These are phyloP conservation scores for Diglossa cyanea DNA, from an alignment of 2,797 vertebrate species.

Conservation along the genomic window DNA sequence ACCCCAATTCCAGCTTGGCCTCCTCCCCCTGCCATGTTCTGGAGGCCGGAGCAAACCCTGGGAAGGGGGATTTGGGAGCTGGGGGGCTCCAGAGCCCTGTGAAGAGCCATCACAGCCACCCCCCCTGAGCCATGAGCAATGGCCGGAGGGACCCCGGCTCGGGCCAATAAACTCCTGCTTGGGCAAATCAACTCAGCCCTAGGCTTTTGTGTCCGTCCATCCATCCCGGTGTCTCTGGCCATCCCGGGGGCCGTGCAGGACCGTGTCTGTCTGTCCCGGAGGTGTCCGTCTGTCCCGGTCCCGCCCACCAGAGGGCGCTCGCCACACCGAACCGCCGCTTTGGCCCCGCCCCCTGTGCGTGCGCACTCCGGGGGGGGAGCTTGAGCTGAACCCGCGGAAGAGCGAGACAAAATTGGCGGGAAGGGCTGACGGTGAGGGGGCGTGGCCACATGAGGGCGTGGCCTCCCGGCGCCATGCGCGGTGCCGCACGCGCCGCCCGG, in stretches of 20 bases:
- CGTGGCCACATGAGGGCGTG: background rate
- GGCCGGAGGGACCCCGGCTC: background rate
- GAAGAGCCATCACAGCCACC: background rate
- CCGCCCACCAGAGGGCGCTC: background rate
- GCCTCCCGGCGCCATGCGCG: background rate
- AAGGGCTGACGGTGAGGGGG: rapidly evolving
- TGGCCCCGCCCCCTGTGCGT: rapidly evolving
- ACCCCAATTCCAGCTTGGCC: background rate
- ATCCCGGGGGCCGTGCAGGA: too few species aligned
- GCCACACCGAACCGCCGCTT: rapidly evolving
- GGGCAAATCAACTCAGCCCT: background rate
- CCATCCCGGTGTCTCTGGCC: too few species aligned
- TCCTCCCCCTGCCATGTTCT: background rate
- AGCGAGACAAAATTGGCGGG: background rate
- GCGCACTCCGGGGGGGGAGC: background rate
- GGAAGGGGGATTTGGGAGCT: background rate
- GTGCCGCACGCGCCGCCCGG: rapidly evolving
- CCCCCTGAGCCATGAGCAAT: background rate
- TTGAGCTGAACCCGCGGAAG: rapidly evolving
- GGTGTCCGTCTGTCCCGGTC: background rate
- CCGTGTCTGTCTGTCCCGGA: background rate
- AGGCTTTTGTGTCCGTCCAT: background rate
- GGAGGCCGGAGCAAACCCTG: background rate
- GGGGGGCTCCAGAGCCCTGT: background rate
- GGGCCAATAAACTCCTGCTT: background rate